phyloP scores from a whole-genome alignment of 2,113 vertebrate genomes.

The Psilopogon haemacephalus region DNA sequence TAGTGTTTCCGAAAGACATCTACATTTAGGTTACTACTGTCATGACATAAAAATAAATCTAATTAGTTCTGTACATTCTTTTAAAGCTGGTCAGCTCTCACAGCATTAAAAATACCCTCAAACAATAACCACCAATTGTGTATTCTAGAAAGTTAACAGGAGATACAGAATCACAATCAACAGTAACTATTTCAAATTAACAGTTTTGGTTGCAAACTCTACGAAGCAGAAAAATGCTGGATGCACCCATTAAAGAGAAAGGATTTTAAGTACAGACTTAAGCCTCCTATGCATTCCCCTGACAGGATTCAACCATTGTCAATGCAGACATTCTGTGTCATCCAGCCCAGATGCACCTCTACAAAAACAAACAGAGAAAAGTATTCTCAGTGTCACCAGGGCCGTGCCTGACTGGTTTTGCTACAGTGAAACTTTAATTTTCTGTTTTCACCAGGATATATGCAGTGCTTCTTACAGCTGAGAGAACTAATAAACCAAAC shows the following conservation, averaged over 20 bases:
- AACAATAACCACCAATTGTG: background rate
- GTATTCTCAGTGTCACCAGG: background rate
- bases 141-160: too few relatives aligned
- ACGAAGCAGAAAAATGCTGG: background rate
- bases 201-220: background rate
- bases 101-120: background rate
- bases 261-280: background rate
- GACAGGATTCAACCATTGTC: background rate
- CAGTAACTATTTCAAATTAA: background rate
- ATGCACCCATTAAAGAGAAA: background rate
- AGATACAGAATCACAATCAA: too few relatives aligned
- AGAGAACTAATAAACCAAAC: background rate
- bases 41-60: background rate
- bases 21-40: background rate
- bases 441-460: background rate
- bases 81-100: background rate
- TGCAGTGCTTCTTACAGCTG: background rate
- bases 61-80: background rate
- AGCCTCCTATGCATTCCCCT: background rate
- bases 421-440: background rate
- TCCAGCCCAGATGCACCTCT: background rate
- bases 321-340: background rate
- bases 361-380: background rate
- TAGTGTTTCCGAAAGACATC: background rate
- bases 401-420: background rate